Base-by-base conservation (phyloP, 2,888 invertebrate genomes). In the Beris chalybata region DNA sequence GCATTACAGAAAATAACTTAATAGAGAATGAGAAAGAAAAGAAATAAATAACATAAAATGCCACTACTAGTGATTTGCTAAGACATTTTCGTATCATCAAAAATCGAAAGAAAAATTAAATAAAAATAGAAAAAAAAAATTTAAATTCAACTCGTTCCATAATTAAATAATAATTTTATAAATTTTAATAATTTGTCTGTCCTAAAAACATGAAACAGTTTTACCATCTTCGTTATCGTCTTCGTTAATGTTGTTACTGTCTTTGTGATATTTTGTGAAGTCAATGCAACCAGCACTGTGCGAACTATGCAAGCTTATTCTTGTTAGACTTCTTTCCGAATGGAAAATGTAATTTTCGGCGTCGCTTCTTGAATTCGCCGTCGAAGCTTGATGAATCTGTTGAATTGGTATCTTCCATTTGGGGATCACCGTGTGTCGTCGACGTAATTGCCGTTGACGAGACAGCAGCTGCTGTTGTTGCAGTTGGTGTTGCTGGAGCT, bases 261-360 rank as follows among this genome's bases (percentile, higher is more conserved):
- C 55, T n/a, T 32, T 32, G n/a, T 32, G n/a, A 32, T 56, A 47
- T 55, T 65, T 57, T 57, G 48, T 52, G 11, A 65, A n/a, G 50
- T 69, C 47, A 30, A 71, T 61, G 57, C 72, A 71, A 31, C 69
- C 72, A 64, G 71, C 70, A 64, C 72, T 73, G 53, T 70, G 71
- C 5, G 72, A 71, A 67, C 66, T 73, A 73, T 71, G 71, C 71
- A 72, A 72, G 72, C 69, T 74, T 74, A 65, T 65, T 72, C 70
- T 74, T 74, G 59, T 71, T 70, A 69, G 73, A 71, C 70, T 74
- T 74, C 67, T 74, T 74, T 68, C 74, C 74, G 67, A 74, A 74
- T 65, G 74, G 74, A 67, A 74, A 74, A 53, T 71, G 74, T 59
- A 74, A 68, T 73, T 74, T 74, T 73, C 74, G 68, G 63, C 74